These are phyloP conservation scores for Danio albolineatus DNA, from an alignment of 2,797 vertebrate genomes.

Conservation along the genomic window DNA sequence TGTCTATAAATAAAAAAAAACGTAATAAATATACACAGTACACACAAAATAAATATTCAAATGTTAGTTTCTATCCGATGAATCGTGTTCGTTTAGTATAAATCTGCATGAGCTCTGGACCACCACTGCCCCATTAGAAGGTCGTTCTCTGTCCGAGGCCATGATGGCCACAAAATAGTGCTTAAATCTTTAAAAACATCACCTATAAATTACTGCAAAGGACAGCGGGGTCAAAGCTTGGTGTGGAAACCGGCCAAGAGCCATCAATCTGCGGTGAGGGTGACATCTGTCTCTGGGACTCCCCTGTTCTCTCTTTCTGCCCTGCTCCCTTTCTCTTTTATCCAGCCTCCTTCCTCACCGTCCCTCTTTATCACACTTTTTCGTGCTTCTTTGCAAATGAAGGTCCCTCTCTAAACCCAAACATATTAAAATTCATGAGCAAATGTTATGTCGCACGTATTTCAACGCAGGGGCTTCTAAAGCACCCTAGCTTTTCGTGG, in stretches of 20 bases:
- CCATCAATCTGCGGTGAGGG: constrained; percentile 80
- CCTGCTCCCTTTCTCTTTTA: constrained; percentile 25
- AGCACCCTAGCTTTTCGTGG: constrained; percentile 29
- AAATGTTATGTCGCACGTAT: constrained; percentile 38
- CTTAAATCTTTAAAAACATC: constrained; percentile 83
- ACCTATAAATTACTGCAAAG: constrained; percentile 84
- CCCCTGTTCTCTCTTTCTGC: constrained; percentile 69
- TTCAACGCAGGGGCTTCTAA: constrained; percentile 28
- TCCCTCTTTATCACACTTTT: constrained; percentile 31
- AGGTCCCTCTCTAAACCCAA: constrained; percentile 48
- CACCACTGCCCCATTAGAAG: constrained; percentile 64
- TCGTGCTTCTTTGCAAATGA: constrained; percentile 36
- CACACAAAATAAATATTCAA: too few relatives aligned
- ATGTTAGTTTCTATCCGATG: too few relatives aligned
- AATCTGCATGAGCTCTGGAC: constrained; percentile 26
- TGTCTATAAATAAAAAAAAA: too few relatives aligned
- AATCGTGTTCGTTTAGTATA: too few relatives aligned
- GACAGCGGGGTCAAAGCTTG: constrained; percentile 81
- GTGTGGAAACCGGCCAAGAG: constrained; percentile 80
- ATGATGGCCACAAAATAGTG: constrained; percentile 78
- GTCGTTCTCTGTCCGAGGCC: constrained; percentile 73
- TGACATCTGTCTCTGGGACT: constrained; percentile 84
- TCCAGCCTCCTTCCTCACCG: constrained; percentile 62
- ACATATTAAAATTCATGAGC: constrained; percentile 53
- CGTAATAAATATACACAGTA: too few relatives aligned